phyloP scores from a whole-genome alignment of 2,113 vertebrate genomes.

The Lonchura striata region DNA sequence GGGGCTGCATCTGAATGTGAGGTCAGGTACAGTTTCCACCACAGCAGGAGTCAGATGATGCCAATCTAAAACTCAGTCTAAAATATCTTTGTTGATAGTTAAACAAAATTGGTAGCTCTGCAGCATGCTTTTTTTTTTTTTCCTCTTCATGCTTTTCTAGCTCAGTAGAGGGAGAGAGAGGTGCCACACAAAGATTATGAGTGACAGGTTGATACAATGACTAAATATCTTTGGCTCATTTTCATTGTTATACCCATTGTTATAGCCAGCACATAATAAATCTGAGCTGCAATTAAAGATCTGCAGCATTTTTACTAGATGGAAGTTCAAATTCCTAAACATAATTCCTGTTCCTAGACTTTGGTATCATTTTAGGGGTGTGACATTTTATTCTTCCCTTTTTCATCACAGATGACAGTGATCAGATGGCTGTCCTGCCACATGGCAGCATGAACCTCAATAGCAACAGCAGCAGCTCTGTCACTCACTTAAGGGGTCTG shows the following conservation, averaged over 20 bases:
- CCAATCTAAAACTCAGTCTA: background rate
- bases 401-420: background rate
- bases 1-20: background rate
- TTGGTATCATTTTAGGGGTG: background rate
- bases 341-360: background rate
- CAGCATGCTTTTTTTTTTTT: background rate
- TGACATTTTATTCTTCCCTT: background rate
- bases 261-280: slow-evolving; percentile 6
- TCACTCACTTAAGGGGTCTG: background rate
- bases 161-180: background rate
- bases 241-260: background rate
- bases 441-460: background rate
- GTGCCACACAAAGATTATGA: background rate
- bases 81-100: background rate
- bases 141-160: background rate
- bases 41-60: background rate
- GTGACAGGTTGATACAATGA: background rate
- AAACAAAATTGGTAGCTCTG: background rate
- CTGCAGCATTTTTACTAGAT: background rate
- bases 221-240: background rate
- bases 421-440: background rate
- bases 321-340: background rate
- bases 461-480: background rate
- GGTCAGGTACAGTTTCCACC: background rate
- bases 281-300: background rate